A percentile compares a stretch with the other conserved stretches of the same genome.
These are phyloP conservation scores for Chloropsis hardwickii DNA, from an alignment of 2,113 vertebrate genomes.

Conservation along the genomic window DNA sequence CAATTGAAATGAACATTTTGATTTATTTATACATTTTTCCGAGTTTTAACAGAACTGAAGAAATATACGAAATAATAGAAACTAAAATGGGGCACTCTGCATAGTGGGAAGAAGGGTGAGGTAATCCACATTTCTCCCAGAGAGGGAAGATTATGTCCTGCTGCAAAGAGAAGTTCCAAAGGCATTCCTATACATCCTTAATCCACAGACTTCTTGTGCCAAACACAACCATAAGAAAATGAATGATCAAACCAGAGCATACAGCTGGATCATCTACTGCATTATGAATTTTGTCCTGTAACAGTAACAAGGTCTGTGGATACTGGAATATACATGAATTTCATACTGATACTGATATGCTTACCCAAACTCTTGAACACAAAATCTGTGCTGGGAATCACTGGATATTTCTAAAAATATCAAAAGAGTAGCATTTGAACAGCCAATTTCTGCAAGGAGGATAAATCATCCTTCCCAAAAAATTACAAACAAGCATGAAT, in stretches of 20 bases:
- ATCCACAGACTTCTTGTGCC: background rate
- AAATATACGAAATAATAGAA: background rate
- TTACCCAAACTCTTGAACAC: background rate
- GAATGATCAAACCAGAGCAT: background rate
- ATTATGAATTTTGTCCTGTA: background rate
- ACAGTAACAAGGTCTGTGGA: background rate
- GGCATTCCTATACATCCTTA: background rate
- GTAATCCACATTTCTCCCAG: background rate
- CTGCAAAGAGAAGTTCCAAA: background rate
- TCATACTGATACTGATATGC: background rate
- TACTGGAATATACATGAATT: background rate
- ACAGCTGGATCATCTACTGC: background rate
- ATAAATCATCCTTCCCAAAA: background rate
- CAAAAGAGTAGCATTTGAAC: background rate
- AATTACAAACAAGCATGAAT: background rate
- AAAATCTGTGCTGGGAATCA: background rate
- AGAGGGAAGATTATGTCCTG: background rate
- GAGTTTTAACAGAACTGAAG: background rate
- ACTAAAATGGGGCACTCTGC: background rate
- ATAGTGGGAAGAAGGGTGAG: background rate
- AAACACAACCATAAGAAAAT: background rate
- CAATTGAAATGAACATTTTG: background rate
- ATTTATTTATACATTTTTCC: background rate
- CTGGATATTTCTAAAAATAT: background rate
- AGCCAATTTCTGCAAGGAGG: background rate